A percentile compares a stretch with the other conserved stretches of the same genome.
Conservation (phyloP, 2,113 vertebrate species). For the Scomber scombrus region DNA sequence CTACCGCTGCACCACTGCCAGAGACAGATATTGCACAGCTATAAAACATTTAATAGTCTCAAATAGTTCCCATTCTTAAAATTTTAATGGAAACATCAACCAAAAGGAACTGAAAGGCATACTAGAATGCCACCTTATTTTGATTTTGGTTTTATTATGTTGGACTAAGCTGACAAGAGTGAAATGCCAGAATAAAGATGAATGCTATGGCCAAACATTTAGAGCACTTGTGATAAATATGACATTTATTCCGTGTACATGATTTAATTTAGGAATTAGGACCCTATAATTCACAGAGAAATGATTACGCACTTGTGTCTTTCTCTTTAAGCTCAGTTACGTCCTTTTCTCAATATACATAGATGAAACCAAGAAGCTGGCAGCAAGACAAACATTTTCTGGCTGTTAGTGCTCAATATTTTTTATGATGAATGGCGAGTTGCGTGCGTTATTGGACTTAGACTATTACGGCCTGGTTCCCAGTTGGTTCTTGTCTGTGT, state of each 20-base stretch:
- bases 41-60: background rate
- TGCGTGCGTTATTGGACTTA: constrained; percentile 35
- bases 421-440: constrained; percentile 67
- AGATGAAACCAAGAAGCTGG: constrained; percentile 57
- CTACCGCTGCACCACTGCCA: background rate
- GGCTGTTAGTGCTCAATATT: constrained; percentile 46
- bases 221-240: constrained; percentile 52
- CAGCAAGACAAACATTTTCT: constrained; percentile 59
- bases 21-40: background rate
- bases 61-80: background rate
- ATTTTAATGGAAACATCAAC: constrained; percentile 10
- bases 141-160: constrained; percentile 4
- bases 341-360: constrained; percentile 54
- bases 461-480: constrained; percentile 38
- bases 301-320: constrained; percentile 62
- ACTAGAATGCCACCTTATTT: background rate
- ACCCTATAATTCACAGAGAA: constrained; percentile 54
- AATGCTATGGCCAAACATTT: constrained; percentile 33
- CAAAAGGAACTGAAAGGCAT: background rate
- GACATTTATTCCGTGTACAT: constrained; percentile 49
- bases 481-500: constrained; percentile 30
- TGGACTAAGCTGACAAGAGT: constrained; percentile 11
- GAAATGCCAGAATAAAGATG: constrained; percentile 8
- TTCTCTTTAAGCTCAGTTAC: constrained; percentile 40
- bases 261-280: constrained; percentile 67